A percentile compares a stretch with the other conserved stretches of the same genome.
Conservation (phyloP, 2,113 vertebrate species). For the Anolis sagrei region DNA sequence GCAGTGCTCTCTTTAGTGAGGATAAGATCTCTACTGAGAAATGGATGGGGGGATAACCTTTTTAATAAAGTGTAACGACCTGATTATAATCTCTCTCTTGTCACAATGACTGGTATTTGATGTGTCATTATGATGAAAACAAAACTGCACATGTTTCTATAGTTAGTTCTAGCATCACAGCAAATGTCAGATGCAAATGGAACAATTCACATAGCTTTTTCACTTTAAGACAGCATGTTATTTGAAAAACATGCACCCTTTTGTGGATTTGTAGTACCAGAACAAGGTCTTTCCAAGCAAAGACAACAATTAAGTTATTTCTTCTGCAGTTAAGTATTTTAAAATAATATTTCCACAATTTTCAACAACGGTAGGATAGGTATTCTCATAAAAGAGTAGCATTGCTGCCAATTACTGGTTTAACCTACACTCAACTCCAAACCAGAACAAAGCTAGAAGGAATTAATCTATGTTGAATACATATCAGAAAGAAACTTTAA, state of each 20-base stretch:
- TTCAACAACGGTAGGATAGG: not conserved
- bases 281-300: not conserved
- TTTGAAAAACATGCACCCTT: not conserved
- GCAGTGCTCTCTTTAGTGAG: not conserved
- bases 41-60: not conserved
- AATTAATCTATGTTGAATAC: not conserved
- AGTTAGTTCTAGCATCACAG: conserved; percentile 2
- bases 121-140: not conserved
- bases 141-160: not conserved
- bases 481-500: not conserved
- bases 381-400: too few species aligned
- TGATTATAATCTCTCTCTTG: conserved; percentile 12
- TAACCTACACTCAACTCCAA: not conserved
- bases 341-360: not conserved
- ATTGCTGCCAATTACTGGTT: not conserved
- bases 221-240: not conserved
- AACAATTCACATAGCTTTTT: not conserved
- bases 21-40: not conserved
- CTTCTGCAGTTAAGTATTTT: not conserved
- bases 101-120: not conserved
- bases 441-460: not conserved
- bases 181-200: conserved; percentile 14
- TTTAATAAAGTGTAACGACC: conserved; percentile 17
- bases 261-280: not conserved
- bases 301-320: not conserved